Evolutionary conservation across 2,113 vertebrate species (phyloP).

Genomic region (Cepphus grylle): DNA sequence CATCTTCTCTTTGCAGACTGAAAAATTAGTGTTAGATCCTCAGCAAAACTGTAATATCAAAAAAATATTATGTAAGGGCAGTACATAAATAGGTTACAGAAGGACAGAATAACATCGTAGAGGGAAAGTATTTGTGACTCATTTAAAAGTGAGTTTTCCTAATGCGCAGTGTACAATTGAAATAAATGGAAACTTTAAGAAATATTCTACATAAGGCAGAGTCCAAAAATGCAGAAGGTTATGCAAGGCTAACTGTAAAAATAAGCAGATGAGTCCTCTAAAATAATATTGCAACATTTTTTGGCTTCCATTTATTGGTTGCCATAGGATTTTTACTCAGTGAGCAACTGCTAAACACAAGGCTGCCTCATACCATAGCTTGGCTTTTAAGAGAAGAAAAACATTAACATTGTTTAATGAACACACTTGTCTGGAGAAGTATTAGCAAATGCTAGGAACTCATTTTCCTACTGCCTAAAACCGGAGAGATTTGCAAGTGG

Average conservation of each 20-base stretch:
- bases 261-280: conserved; percentile 76
- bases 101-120: conserved; percentile 36
- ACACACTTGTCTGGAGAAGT: conserved; percentile 47
- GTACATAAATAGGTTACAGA: conserved; percentile 27
- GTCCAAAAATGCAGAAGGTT: conserved; percentile 76
- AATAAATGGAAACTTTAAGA: conserved; percentile 71
- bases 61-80: conserved; percentile 21
- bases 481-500: conserved; percentile 15
- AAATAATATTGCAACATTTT: conserved; percentile 77
- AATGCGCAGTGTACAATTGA: conserved; percentile 55
- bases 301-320: conserved; percentile 57
- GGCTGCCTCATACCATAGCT: conserved; percentile 57
- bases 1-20: neutral
- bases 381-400: conserved; percentile 53
- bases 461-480: conserved; percentile 30
- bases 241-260: conserved; percentile 75
- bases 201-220: conserved; percentile 71
- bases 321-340: conserved; percentile 67
- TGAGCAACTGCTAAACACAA: conserved; percentile 18
- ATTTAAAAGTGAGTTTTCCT: conserved; percentile 62
- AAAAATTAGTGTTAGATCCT: neutral
- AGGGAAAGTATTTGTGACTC: conserved; percentile 68
- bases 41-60: neutral
- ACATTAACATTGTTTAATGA: conserved; percentile 56
- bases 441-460: conserved; percentile 42